Base-by-base conservation (phyloP, 2,888 invertebrate species). In the Autographa pulchrina region DNA sequence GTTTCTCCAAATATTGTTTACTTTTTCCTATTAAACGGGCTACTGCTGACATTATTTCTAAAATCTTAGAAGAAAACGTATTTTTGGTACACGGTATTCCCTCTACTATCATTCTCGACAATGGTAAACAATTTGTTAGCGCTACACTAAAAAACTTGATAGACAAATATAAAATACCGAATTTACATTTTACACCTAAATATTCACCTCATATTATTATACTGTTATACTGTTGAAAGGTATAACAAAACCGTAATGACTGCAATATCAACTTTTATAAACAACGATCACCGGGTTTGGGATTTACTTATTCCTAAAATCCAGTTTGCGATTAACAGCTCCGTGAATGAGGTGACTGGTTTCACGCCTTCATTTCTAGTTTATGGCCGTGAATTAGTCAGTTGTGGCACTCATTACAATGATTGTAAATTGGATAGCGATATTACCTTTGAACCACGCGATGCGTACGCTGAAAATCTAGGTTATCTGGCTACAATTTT, bases 41-140 rank as follows among this genome's bases (percentile, higher is more conserved):
- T 20, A 66, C 66, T 16, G 59, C 66, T 2, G 60, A 59, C 7
- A 35, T 32, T 35, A 4, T 66, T 4, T 14, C 48, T 3, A 60
- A 20, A 48, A 60, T 60, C 3, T 14, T 78, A 2, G 85, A 86
- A 62, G 72, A 86, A 6, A 16, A 59, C 0, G 77, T 88, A 6
- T 84, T 88, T 41, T 38, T 87, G 0, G 68, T 85, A 0, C 86
- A 86, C 48, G 88, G 86, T 2, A 62, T 87, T 8, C 82, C 85
- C 0, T 73, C 77, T 16, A 84, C 83, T 0, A 67, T 87, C 0
- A 56, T 85, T 0, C 2, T 83, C 20, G 85, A 85, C n/a, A 86
- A 87, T 56, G 85, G 85, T 0, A 65, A 9, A 4, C 86, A 87
- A 63, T 86, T 85, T 41, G 70, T 69, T 16, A 74, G 83, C 18